Evolutionary conservation across 2,797 vertebrate genomes (phyloP).

Genomic region (Furcifer pardalis): DNA sequence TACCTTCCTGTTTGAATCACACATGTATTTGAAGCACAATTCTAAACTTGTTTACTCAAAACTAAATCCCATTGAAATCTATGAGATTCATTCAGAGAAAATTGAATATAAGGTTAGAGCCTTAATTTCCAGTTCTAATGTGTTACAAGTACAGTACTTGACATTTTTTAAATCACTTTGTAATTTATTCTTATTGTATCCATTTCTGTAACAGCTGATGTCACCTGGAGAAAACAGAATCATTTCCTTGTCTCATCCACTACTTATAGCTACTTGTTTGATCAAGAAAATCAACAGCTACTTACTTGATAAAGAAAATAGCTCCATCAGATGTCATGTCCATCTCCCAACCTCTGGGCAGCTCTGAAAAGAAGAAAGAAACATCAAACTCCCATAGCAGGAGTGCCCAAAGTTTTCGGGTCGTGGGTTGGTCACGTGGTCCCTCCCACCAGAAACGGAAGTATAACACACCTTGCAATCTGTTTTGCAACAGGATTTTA

Average conservation of each 20-base stretch:
- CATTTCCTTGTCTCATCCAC: no score
- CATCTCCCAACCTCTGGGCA: slow-evolving; percentile 79
- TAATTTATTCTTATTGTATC: not conserved
- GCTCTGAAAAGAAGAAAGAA: slow-evolving; percentile 61
- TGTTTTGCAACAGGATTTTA: no score
- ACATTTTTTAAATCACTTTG: not conserved
- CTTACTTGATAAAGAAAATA: slow-evolving; percentile 82
- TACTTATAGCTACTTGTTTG: no score
- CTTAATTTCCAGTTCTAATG: not conserved
- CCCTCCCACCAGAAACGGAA: no score
- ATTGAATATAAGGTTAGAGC: not conserved
- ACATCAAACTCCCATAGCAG: slow-evolving; percentile 19
- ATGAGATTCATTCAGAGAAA: not conserved
- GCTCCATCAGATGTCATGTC: slow-evolving; percentile 72
- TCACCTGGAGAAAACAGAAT: not conserved
- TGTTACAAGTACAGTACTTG: not conserved
- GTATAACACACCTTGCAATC: no score
- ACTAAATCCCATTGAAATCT: not conserved
- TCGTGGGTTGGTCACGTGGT: no score
- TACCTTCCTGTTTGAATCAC: not conserved
- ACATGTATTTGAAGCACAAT: not conserved
- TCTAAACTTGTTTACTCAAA: not conserved
- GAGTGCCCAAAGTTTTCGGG: no score
- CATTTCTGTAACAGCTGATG: not conserved
- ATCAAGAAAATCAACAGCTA: slow-evolving; percentile 27